Conservation (phyloP, 53 echinoderm and acorn worm genomes). For the Crossaster papposus region DNA sequence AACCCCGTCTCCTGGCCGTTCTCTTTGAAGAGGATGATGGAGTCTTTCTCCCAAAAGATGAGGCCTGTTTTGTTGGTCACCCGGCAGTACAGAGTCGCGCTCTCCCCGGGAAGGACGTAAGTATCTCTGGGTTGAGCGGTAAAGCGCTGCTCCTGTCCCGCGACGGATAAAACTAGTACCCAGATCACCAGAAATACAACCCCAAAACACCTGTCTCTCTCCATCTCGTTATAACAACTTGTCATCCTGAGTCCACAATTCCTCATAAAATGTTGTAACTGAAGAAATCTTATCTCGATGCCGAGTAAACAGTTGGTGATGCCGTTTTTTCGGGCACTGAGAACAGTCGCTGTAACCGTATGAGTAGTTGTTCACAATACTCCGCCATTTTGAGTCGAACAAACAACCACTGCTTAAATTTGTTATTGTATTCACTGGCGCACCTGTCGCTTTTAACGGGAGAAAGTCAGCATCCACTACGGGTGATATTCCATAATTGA, state of each 20-base stretch:
- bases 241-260: neutral
- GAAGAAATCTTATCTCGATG: neutral
- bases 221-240: neutral
- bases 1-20: neutral
- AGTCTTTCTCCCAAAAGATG: slow-evolving; percentile 82
- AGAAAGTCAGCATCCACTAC: neutral
- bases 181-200: neutral
- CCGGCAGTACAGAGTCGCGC: slow-evolving; percentile 78
- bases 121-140: slow-evolving; percentile 62
- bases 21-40: slow-evolving; percentile 53
- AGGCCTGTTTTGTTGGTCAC: slow-evolving; percentile 69
- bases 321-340: neutral
- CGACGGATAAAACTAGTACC: neutral
- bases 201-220: neutral
- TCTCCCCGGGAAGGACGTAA: slow-evolving; percentile 67
- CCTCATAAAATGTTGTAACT: neutral
- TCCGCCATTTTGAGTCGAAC: slow-evolving; percentile 38
- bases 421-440: neutral
- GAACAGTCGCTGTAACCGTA: neutral
- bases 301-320: neutral
- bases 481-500: neutral
- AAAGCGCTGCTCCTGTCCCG: slow-evolving; percentile 56
- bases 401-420: neutral
- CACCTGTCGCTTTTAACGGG: slow-evolving; percentile 17
- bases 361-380: neutral